phyloP scores from a whole-genome alignment of 2,797 vertebrate genomes.

The Coilia nasus region DNA sequence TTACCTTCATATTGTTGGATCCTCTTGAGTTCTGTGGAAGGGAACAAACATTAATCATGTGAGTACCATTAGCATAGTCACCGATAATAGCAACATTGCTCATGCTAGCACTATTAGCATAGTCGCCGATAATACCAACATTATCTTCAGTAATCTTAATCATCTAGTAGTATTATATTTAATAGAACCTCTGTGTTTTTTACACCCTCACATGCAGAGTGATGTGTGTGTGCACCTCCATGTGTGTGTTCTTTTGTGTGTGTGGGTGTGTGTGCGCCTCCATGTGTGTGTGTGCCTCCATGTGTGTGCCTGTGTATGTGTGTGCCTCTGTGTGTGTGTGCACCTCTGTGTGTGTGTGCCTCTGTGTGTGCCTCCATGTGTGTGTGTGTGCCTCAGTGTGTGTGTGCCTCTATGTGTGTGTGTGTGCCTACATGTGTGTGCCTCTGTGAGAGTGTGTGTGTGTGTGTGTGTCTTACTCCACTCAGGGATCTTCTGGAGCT shows the following conservation, averaged over 20 bases:
- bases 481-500: background rate
- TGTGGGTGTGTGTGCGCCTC: too few relatives aligned
- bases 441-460: background rate
- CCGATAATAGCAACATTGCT: too few relatives aligned
- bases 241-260: too few relatives aligned
- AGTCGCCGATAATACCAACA: too few relatives aligned
- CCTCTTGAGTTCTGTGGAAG: background rate
- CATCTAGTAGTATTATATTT: background rate
- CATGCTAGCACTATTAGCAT: background rate
- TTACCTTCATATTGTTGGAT: conserved; percentile 8
- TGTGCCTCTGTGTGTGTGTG: background rate
- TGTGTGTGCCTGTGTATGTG: background rate
- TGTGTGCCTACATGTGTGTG: background rate
- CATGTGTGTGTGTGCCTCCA: background rate
- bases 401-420: background rate
- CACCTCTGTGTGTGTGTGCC: background rate
- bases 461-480: conserved; percentile 18
- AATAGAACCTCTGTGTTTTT: too few relatives aligned
- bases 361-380: background rate
- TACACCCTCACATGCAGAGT: too few relatives aligned
- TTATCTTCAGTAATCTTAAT: background rate
- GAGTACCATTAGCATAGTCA: background rate
- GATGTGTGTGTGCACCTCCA: too few relatives aligned
- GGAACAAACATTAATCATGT: background rate
- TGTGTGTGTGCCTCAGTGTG: background rate